These are phyloP conservation scores for Trogon surrucura DNA, from an alignment of 2,113 vertebrate species.

Conservation along the genomic window DNA sequence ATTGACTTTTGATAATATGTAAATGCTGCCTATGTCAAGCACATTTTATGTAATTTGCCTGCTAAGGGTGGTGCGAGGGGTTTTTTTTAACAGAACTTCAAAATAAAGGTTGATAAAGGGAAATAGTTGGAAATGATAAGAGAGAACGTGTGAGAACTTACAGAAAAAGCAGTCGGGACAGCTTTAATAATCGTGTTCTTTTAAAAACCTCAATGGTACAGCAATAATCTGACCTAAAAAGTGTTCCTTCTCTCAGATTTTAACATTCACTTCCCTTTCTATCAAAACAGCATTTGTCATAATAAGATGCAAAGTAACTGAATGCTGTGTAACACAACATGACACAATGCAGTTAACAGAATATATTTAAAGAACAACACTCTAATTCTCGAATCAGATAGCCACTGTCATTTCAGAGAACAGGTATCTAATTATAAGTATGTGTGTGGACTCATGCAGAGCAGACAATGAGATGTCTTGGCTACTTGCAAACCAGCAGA, in stretches of 20 bases:
- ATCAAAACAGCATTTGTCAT: conserved; percentile 50
- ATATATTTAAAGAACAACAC: conserved; percentile 52
- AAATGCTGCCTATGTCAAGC: conserved; percentile 6
- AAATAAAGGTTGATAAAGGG: neutral
- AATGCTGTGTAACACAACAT: conserved; percentile 53
- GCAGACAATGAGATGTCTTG: conserved; percentile 46
- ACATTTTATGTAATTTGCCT: neutral
- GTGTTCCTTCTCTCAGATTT: neutral
- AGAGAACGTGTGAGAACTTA: neutral
- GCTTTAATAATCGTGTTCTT: neutral
- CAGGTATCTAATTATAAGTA: conserved; percentile 58
- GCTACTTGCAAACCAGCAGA: conserved; percentile 57
- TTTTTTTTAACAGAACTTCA: conserved; percentile 25
- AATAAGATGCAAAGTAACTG: conserved; percentile 58
- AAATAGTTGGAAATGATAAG: neutral
- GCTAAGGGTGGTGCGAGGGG: neutral
- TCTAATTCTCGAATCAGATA: conserved; percentile 48
- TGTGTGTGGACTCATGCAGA: conserved; percentile 32
- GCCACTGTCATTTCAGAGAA: conserved; percentile 38
- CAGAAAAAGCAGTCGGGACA: neutral
- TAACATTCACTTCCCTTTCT: neutral
- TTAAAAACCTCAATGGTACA: neutral
- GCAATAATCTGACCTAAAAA: conserved; percentile 27
- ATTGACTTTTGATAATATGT: conserved; percentile 5
- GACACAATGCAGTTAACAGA: conserved; percentile 54